Conservation (phyloP, 1,140 invertebrate genomes). For the Orchestia grillus region DNA sequence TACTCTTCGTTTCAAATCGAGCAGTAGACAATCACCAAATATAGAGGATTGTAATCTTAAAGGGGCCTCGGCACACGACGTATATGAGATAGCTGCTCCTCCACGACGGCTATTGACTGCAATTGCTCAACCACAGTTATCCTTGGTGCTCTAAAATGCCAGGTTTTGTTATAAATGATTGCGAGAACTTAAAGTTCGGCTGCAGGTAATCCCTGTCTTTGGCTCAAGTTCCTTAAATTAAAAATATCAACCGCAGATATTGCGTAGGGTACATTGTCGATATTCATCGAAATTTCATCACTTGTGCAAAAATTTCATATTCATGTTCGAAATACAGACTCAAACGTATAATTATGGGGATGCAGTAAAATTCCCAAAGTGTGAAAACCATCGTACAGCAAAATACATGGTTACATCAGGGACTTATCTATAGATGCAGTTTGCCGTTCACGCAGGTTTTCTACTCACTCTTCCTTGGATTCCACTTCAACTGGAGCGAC, state of each 20-base stretch:
- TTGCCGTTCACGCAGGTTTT: background rate
- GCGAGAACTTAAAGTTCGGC: background rate
- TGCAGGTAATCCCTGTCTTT: background rate
- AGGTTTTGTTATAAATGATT: background rate
- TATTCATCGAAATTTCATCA: background rate
- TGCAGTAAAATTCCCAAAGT: too few species aligned
- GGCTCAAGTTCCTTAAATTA: background rate
- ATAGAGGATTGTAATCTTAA: background rate
- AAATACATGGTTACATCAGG: background rate
- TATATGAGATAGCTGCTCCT: background rate
- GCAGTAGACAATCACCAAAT: background rate
- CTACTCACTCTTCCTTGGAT: background rate
- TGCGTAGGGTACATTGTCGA: background rate
- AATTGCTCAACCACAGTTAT: background rate
- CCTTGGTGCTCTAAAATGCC: background rate
- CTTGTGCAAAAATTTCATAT: background rate
- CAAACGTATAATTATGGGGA: too few species aligned
- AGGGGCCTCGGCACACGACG: background rate
- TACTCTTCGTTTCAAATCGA: background rate
- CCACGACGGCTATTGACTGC: background rate
- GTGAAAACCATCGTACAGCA: too few species aligned
- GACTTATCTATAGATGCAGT: background rate
- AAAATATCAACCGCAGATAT: background rate
- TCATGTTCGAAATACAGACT: too few species aligned
- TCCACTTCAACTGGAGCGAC: background rate